Percentiles rank a stretch among this genome's conserved stretches.
These are phyloP conservation scores for Corapipo altera DNA, from an alignment of 2,113 vertebrate genomes.

Conservation along the genomic window DNA sequence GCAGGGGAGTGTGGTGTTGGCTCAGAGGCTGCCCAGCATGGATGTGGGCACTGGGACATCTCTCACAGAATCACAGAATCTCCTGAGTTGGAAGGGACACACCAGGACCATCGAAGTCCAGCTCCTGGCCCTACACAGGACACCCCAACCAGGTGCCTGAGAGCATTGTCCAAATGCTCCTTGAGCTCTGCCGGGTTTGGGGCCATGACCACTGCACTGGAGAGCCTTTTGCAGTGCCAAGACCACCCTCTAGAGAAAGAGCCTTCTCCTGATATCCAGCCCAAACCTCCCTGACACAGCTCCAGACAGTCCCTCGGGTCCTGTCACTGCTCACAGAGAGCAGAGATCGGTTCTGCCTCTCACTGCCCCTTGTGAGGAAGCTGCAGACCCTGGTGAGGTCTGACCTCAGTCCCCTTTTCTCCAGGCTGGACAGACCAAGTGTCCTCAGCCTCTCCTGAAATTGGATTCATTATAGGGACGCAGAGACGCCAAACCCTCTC, in stretches of 20 bases:
- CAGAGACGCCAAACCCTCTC: not conserved
- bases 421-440: not conserved
- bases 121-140: not conserved
- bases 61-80: not conserved
- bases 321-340: not conserved
- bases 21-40: accelerated
- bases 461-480: accelerated
- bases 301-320: accelerated
- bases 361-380: not conserved
- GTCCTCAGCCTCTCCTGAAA: accelerated
- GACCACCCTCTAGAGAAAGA: not conserved
- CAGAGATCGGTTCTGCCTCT: not conserved
- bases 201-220: not conserved
- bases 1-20: not conserved
- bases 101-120: not conserved
- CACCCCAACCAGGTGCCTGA: not conserved
- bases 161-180: accelerated
- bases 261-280: not conserved
- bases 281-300: not conserved
- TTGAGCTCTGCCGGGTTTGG: not conserved
- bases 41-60: not conserved
- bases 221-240: not conserved
- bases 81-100: not conserved
- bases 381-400: not conserved
- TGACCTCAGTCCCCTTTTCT: not conserved